phyloP scores from a whole-genome alignment of 1,140 invertebrate species.

The Temnothorax nylanderi region DNA sequence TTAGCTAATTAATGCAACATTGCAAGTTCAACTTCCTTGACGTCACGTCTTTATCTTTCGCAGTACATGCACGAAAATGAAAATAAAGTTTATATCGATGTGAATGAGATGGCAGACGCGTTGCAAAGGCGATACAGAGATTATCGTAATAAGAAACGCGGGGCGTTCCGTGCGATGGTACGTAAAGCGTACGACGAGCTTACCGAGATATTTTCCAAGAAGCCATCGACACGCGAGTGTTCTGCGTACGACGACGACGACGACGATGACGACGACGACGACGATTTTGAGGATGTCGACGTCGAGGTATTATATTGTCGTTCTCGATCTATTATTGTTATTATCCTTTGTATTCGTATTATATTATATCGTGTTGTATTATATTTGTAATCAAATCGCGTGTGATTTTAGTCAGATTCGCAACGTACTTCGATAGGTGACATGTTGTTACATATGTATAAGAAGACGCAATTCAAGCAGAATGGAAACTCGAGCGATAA shows the following conservation, averaged over 20 bases:
- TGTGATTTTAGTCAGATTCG: slow-evolving; percentile 75
- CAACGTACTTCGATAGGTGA: slow-evolving; percentile 71
- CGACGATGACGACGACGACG: slow-evolving; percentile 85
- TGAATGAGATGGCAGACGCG: slow-evolving; percentile 90
- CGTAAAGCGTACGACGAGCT: slow-evolving; percentile 86
- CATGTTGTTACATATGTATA: slow-evolving; percentile 80
- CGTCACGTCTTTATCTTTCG: slow-evolving; percentile 4
- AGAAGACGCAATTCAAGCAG: slow-evolving; percentile 75
- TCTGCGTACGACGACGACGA: slow-evolving; percentile 82
- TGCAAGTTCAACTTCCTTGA: not conserved
- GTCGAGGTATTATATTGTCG: slow-evolving; percentile 83
- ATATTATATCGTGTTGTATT: no score
- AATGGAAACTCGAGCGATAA: slow-evolving; percentile 85
- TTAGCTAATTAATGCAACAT: no score
- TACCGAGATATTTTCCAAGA: slow-evolving; percentile 81
- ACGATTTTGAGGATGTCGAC: slow-evolving; percentile 85
- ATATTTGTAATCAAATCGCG: not conserved
- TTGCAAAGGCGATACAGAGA: slow-evolving; percentile 90
- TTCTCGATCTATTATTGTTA: no score
- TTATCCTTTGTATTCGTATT: no score
- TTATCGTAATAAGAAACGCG: slow-evolving; percentile 89
- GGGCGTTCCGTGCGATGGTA: slow-evolving; percentile 89
- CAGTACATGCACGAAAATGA: slow-evolving; percentile 91
- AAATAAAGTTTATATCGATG: slow-evolving; percentile 90
- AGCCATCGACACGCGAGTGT: slow-evolving; percentile 68